Conservation (phyloP, 2,113 vertebrate genomes). For the Alethe diademata region DNA sequence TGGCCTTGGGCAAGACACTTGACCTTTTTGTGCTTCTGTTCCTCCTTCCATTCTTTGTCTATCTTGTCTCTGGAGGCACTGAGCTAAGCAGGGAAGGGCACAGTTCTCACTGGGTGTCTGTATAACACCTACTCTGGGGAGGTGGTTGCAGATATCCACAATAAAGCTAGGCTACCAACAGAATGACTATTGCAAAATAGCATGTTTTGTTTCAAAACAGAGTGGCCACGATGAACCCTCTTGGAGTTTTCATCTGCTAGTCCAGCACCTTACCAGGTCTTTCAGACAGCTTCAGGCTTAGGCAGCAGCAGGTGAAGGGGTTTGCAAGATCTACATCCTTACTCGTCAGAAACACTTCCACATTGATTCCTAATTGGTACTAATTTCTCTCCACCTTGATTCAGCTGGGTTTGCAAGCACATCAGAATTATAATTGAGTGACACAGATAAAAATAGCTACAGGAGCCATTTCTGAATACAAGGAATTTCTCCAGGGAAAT, state of each 20-base stretch:
- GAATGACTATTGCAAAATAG: neutral
- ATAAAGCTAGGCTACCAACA: neutral
- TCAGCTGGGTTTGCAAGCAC: neutral
- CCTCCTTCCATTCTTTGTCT: constrained; percentile 43
- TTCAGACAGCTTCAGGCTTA: neutral
- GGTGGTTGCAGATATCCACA: neutral
- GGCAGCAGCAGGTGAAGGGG: neutral
- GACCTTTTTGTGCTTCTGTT: constrained; percentile 61
- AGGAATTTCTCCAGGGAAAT: neutral
- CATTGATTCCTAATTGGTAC: neutral
- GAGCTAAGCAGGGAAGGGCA: neutral
- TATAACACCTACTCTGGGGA: constrained; percentile 19
- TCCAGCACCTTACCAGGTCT: neutral
- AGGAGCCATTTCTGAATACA: neutral
- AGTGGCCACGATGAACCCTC: neutral
- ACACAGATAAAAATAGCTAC: neutral
- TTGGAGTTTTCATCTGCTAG: neutral
- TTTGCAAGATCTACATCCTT: neutral
- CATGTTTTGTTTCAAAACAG: neutral
- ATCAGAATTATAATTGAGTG: neutral
- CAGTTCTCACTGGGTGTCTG: neutral
- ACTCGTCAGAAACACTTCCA: neutral
- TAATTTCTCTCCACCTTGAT: neutral
- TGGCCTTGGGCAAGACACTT: constrained; percentile 52
- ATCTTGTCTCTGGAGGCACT: constrained; percentile 43